Conservation (phyloP, 2,888 invertebrate species). For the Cephalotes varians region DNA sequence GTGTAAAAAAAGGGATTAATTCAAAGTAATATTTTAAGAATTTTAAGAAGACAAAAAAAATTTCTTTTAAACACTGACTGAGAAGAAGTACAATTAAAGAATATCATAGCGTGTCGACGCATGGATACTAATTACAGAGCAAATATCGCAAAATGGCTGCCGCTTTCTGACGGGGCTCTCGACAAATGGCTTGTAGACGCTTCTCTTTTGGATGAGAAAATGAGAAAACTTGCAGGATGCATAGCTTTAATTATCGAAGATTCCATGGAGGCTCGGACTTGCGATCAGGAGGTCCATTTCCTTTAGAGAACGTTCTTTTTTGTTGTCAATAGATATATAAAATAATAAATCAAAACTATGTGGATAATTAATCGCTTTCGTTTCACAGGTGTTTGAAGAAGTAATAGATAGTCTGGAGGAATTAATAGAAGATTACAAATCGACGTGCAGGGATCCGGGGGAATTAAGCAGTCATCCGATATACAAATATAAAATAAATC, state of each 20-base stretch:
- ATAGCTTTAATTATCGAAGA: conserved; percentile 75
- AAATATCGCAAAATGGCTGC: conserved; percentile 82
- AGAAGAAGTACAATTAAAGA: not conserved
- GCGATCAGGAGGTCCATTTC: conserved; percentile 73
- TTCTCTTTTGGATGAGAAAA: conserved; percentile 72
- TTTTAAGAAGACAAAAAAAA: not conserved
- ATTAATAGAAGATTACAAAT: conserved; percentile 66
- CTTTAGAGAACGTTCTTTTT: not conserved
- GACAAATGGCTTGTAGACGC: conserved; percentile 79
- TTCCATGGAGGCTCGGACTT: conserved; percentile 61
- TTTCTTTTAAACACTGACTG: not conserved
- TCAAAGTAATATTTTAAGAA: not conserved
- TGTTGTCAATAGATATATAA: not conserved
- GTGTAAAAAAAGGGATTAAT: not conserved
- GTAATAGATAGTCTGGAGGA: conserved; percentile 69
- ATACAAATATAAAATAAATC: conserved; percentile 75
- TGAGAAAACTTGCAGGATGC: conserved; percentile 72
- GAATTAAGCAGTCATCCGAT: conserved; percentile 67
- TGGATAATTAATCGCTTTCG: not conserved
- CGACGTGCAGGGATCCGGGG: conserved; percentile 46
- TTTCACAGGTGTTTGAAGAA: conserved; percentile 52
- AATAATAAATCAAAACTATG: not conserved
- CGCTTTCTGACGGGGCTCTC: conserved; percentile 69
- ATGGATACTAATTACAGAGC: conserved; percentile 80
- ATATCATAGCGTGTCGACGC: not conserved